A percentile compares a stretch with the other conserved stretches of the same genome.
phyloP scores from a whole-genome alignment of 1,140 invertebrate genomes.

The Platyura marginata region DNA sequence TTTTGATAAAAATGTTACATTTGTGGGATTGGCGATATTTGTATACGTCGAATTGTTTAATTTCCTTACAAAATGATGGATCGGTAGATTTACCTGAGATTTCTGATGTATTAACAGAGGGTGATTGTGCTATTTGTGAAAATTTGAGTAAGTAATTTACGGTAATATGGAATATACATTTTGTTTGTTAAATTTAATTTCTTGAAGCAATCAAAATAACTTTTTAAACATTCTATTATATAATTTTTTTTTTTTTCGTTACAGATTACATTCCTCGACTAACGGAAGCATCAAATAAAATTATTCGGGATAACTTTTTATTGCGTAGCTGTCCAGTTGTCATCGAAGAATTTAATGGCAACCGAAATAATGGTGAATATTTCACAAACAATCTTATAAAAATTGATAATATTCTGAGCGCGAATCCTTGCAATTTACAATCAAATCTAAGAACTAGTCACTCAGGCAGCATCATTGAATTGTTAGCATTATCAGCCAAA shows the following conservation, averaged over 20 bases:
- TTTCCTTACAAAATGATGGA: conserved; percentile 25
- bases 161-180: not conserved
- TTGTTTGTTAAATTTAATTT: not conserved
- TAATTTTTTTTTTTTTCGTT: not conserved
- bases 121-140: not conserved
- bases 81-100: not conserved
- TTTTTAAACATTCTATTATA: not conserved
- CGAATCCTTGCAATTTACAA: not conserved
- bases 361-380: not conserved
- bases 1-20: conserved; percentile 36
- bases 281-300: not conserved
- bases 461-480: not conserved
- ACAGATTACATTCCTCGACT: not conserved
- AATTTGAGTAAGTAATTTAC: not conserved
- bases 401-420: not conserved
- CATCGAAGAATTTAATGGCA: not conserved
- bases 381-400: not conserved
- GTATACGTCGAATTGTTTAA: conserved; percentile 41
- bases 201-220: not conserved
- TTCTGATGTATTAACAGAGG: not conserved
- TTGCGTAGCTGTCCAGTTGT: not conserved
- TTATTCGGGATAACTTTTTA: not conserved
- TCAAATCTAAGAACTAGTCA: not conserved
- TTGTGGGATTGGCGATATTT: conserved; percentile 48
- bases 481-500: not conserved